Evolutionary conservation across 2,888 invertebrate genomes (phyloP).

Genomic region (Pseudococcus jackbeardsleyi): DNA sequence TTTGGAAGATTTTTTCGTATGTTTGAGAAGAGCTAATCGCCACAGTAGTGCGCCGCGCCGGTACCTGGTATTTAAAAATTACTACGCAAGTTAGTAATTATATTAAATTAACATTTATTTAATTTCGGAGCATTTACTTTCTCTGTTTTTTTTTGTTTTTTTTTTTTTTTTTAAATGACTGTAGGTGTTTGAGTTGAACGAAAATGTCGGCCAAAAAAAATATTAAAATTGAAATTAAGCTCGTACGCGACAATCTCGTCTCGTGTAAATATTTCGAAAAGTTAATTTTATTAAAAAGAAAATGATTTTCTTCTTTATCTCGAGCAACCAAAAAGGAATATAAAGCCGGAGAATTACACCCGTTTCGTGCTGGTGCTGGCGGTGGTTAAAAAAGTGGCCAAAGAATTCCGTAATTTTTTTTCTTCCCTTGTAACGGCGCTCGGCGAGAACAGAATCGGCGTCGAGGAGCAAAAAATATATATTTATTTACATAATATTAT

Average conservation of each 20-base stretch:
- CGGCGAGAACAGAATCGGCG: neutral
- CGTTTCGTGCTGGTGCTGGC: neutral
- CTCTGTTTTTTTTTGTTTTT: neutral
- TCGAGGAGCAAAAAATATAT: neutral
- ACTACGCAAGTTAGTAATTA: neutral
- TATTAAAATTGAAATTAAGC: neutral
- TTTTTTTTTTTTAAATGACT: neutral
- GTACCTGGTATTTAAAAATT: neutral
- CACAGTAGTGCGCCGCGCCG: no score
- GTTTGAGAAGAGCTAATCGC: neutral
- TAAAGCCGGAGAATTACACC: conserved; percentile 20
- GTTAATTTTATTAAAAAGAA: conserved; percentile 44
- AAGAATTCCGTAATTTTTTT: neutral
- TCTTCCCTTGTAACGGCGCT: neutral
- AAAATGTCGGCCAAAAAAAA: no score
- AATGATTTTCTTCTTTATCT: conserved; percentile 33
- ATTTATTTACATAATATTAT: conserved; percentile 47
- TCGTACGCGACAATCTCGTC: neutral
- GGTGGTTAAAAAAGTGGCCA: conserved; percentile 21
- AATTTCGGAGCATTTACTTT: no score
- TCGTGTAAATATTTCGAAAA: neutral
- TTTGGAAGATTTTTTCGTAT: neutral
- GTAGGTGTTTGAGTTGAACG: no score
- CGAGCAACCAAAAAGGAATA: conserved; percentile 15
- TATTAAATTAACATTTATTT: neutral